A percentile compares a stretch with the other conserved stretches of the same genome.
Conservation (phyloP, 2,888 invertebrate species). For the Eugnorisma glareosa region DNA sequence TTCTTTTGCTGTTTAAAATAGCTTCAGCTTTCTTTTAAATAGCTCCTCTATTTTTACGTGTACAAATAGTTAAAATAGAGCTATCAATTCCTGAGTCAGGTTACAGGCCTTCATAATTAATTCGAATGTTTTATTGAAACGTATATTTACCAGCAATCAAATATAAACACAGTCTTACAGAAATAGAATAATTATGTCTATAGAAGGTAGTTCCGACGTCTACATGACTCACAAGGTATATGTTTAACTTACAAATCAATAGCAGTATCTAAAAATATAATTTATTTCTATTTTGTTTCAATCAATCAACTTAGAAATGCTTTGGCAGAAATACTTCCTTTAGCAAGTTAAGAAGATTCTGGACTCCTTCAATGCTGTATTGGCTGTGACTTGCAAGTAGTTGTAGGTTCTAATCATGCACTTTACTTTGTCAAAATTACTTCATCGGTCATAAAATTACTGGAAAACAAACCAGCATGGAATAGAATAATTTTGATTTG, state of each 20-base stretch:
- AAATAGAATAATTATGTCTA: conserved; percentile 3
- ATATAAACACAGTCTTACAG: background rate
- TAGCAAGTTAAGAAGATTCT: background rate
- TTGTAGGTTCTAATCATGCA: background rate
- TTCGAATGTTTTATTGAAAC: conserved; percentile 1
- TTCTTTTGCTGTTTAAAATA: background rate
- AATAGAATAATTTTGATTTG: background rate
- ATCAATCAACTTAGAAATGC: background rate
- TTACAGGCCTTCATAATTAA: background rate
- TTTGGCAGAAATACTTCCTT: background rate
- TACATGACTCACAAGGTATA: background rate
- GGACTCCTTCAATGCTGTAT: background rate
- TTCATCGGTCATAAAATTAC: background rate
- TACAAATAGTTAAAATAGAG: background rate
- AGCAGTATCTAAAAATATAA: background rate
- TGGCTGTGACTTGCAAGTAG: background rate
- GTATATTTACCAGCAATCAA: background rate
- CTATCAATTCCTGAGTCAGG: background rate
- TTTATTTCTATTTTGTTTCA: background rate
- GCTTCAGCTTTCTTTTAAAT: background rate
- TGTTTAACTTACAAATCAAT: conserved; percentile 1
- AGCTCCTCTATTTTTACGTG: background rate
- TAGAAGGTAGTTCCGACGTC: background rate
- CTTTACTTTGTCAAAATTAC: background rate
- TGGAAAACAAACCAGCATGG: background rate